phyloP scores from a whole-genome alignment of 2,888 invertebrate genomes.

The Linyphia triangularis region DNA sequence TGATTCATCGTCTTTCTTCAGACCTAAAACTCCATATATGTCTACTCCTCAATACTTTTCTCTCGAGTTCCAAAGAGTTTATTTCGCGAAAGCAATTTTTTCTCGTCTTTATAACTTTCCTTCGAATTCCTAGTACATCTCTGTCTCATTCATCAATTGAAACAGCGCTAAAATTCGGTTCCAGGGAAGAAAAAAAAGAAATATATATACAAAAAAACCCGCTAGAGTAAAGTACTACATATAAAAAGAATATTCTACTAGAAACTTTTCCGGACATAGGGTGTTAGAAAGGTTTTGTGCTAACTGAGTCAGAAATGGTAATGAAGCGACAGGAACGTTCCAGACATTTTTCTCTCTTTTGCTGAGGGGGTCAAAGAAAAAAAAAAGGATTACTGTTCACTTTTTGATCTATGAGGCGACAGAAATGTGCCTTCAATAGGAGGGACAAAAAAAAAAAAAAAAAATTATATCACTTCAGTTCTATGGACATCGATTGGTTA shows the following conservation, averaged over 20 bases:
- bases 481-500: slow-evolving; percentile 33
- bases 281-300: slow-evolving; percentile 35
- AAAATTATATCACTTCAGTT: slow-evolving; percentile 63
- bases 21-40: not conserved
- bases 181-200: too few relatives aligned
- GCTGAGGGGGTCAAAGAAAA: not conserved
- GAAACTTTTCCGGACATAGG: not conserved
- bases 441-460: slow-evolving; percentile 51
- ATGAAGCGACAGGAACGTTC: slow-evolving; percentile 52
- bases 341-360: slow-evolving; percentile 14
- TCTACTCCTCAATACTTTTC: not conserved
- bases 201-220: not conserved
- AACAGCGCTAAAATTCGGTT: not conserved
- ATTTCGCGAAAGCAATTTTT: not conserved
- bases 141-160: not conserved
- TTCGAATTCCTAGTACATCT: not conserved
- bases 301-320: slow-evolving; percentile 74
- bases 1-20: not conserved
- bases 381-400: slow-evolving; percentile 60
- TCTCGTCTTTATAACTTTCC: not conserved
- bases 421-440: slow-evolving; percentile 50
- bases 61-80: not conserved
- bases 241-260: not conserved
- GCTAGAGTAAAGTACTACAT: not conserved
- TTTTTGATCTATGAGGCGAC: slow-evolving; percentile 64